phyloP scores from a whole-genome alignment of 92 coral and sea anemone genomes.

The Paramuricea clavata region DNA sequence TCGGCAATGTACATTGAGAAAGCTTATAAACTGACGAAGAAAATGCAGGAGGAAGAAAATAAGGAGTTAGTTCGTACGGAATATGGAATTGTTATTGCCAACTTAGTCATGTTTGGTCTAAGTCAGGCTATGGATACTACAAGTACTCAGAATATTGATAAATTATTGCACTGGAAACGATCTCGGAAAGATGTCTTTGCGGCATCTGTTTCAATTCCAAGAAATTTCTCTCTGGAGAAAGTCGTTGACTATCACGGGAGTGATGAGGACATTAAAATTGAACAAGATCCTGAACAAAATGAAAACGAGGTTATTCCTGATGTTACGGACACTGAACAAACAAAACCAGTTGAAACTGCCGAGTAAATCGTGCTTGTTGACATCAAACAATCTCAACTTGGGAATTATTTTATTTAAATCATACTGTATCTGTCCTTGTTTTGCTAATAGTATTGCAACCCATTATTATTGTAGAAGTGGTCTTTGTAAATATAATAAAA shows the following conservation, averaged over 20 bases:
- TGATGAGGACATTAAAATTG: background rate
- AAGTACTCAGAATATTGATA: slow-evolving; percentile 72
- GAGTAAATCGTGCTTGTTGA: background rate
- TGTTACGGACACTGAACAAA: background rate
- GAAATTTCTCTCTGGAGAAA: slow-evolving; percentile 12
- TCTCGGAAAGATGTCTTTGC: slow-evolving; percentile 79
- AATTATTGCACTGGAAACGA: slow-evolving; percentile 90
- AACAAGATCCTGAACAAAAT: background rate
- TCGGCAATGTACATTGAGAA: slow-evolving; percentile 86
- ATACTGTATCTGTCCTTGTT: background rate
- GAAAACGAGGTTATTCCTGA: background rate
- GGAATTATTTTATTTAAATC: background rate
- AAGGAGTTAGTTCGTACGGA: slow-evolving; percentile 87
- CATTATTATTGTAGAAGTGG: background rate
- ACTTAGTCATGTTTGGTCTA: slow-evolving; percentile 80
- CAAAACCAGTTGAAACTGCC: background rate
- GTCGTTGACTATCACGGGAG: slow-evolving; percentile 17
- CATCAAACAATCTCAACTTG: background rate
- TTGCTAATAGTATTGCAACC: too few species aligned
- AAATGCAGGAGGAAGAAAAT: slow-evolving; percentile 74
- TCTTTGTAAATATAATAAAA: background rate
- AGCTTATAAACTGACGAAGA: slow-evolving; percentile 93
- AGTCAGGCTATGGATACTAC: slow-evolving; percentile 86
- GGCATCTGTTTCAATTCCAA: slow-evolving; percentile 27
- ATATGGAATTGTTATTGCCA: slow-evolving; percentile 88